These are phyloP conservation scores for Diplogasteroides magnus DNA, from an alignment of 1,140 invertebrate genomes.

Conservation along the genomic window DNA sequence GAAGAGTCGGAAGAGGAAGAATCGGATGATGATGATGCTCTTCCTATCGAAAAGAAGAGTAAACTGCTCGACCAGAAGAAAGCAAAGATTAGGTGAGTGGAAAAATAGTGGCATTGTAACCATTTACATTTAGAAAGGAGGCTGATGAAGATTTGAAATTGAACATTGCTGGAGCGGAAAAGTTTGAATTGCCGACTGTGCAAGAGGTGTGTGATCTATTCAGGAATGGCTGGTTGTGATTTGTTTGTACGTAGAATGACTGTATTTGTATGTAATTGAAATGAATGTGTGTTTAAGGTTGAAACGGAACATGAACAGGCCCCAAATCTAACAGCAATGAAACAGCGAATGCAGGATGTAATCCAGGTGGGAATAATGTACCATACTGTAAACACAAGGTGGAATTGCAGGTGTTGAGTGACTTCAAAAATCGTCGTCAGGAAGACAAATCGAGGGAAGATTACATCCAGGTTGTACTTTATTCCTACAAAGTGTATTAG, in stretches of 20 bases:
- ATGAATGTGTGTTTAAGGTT: no score
- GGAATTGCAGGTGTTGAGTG: conserved; percentile 69
- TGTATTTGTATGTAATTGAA: no score
- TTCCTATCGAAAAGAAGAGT: conserved; percentile 80
- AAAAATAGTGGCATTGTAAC: conserved; percentile 16
- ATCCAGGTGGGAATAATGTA: conserved; percentile 64
- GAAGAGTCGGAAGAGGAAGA: conserved; percentile 19
- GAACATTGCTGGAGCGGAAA: conserved; percentile 57
- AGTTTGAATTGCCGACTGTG: conserved; percentile 47
- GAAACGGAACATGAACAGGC: conserved; percentile 64
- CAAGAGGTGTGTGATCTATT: no score
- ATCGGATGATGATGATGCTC: conserved; percentile 57
- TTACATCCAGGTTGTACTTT: conserved; percentile 61
- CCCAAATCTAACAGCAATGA: conserved; percentile 64
- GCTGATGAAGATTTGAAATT: conserved; percentile 64
- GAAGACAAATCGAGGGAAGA: conserved; percentile 70
- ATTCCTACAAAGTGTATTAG: conserved; percentile 51
- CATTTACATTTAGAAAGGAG: conserved; percentile 62
- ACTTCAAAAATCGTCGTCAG: conserved; percentile 78
- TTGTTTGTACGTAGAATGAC: no score
- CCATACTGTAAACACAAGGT: conserved; percentile 68
- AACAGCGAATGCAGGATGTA: conserved; percentile 67
- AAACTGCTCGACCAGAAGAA: conserved; percentile 73
- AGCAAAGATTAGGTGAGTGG: conserved; percentile 63
- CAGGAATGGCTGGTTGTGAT: no score